Conservation (phyloP, 2,113 vertebrate species). For the Caranx ignobilis region DNA sequence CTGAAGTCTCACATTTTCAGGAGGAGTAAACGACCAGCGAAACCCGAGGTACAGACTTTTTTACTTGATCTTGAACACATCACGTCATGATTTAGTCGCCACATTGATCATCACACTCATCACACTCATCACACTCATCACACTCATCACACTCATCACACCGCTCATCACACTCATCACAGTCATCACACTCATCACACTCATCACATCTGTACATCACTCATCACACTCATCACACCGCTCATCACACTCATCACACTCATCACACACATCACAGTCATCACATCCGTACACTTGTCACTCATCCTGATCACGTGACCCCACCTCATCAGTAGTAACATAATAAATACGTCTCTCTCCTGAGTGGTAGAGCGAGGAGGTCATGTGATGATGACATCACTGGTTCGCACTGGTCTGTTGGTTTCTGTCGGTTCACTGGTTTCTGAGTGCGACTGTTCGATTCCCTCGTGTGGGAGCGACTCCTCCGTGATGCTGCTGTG, state of each 20-base stretch:
- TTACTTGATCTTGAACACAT: not conserved
- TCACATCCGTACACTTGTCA: no score
- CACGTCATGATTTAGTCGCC: not conserved
- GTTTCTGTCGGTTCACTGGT: no score
- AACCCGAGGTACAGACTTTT: slow-evolving; percentile 55
- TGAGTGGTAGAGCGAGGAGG: no score
- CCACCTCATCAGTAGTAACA: no score
- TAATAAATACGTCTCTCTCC: no score
- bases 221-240: not conserved
- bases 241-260: not conserved
- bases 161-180: no score
- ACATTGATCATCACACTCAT: slow-evolving; percentile 1
- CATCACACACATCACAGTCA: not conserved
- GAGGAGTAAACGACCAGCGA: slow-evolving; percentile 63
- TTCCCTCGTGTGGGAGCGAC: no score
- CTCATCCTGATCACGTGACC: not conserved
- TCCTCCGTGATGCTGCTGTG: no score
- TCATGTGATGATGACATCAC: no score
- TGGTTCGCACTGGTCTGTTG: no score
- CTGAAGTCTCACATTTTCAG: slow-evolving; percentile 70
- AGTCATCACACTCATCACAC: not conserved
- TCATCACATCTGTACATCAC: no score
- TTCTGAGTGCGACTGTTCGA: no score
- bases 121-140: slow-evolving; percentile 2
- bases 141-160: not conserved